A percentile compares a stretch with the other conserved stretches of the same genome.
phyloP scores from a whole-genome alignment of 2,113 vertebrate genomes.

The Atractosteus spatula region DNA sequence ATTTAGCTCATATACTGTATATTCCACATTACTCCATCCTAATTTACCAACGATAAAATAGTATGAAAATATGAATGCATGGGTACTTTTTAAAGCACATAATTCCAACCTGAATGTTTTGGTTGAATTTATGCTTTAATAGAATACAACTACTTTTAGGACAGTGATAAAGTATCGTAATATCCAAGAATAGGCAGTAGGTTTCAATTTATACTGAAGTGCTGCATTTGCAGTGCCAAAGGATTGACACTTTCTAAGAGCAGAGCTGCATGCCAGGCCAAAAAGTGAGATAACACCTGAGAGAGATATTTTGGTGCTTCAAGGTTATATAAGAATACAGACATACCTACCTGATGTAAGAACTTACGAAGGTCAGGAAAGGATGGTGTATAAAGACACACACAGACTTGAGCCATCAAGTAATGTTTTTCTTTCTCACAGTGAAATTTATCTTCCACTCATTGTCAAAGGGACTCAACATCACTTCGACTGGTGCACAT shows the following conservation, averaged over 20 bases:
- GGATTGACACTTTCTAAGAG: background rate
- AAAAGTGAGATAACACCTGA: conserved; percentile 5
- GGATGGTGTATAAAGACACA: background rate
- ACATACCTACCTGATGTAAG: background rate
- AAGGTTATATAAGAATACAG: conserved; percentile 12
- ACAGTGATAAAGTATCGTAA: conserved; percentile 1
- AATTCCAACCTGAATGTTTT: too few relatives aligned
- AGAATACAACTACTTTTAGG: background rate
- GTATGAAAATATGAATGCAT: too few relatives aligned
- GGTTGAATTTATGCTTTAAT: too few relatives aligned
- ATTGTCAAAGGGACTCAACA: too few relatives aligned
- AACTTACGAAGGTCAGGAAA: background rate
- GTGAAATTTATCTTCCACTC: too few relatives aligned
- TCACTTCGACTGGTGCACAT: too few relatives aligned
- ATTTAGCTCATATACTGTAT: too few relatives aligned
- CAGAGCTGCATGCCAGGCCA: background rate
- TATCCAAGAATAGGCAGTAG: background rate
- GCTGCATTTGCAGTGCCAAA: background rate
- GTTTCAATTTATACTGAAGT: conserved; percentile 3
- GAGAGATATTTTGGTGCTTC: background rate
- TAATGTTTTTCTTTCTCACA: background rate
- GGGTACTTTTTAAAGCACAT: too few relatives aligned
- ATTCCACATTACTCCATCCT: too few relatives aligned
- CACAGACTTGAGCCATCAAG: background rate
- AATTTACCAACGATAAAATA: too few relatives aligned